These are phyloP conservation scores for Campoplex nolae DNA, from an alignment of 2,888 invertebrate genomes.

Conservation along the genomic window DNA sequence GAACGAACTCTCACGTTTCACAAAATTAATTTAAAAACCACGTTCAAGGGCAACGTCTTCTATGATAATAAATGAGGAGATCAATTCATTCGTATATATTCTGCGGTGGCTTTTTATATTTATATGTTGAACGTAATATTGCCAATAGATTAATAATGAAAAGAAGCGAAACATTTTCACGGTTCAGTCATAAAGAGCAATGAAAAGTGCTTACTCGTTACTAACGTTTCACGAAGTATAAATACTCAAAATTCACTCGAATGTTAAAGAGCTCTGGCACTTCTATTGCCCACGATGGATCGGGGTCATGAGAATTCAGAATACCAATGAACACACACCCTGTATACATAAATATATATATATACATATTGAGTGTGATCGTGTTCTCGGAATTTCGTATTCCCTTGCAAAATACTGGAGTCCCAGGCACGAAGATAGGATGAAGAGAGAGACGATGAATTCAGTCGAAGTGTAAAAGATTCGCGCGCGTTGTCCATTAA, in stretches of 20 bases:
- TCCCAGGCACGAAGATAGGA: slow-evolving; percentile 1
- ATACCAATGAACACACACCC: slow-evolving; percentile 61
- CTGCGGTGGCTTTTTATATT: neutral
- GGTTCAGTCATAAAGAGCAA: neutral
- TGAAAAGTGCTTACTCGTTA: slow-evolving; percentile 41
- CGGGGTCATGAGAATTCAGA: slow-evolving; percentile 68
- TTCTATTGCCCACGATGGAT: slow-evolving; percentile 57
- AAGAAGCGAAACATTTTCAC: slow-evolving; percentile 34
- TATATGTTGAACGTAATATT: slow-evolving; percentile 29
- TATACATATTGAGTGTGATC: slow-evolving; percentile 25
- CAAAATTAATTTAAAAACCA: neutral
- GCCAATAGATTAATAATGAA: slow-evolving; percentile 22
- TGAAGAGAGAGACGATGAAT: neutral
- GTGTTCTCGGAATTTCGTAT: slow-evolving; percentile 60
- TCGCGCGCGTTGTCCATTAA: slow-evolving; percentile 59
- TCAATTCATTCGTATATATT: neutral
- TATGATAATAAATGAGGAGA: neutral
- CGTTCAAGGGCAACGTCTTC: neutral
- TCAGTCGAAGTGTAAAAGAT: slow-evolving; percentile 54
- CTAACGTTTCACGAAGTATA: slow-evolving; percentile 18
- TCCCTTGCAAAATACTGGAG: slow-evolving; percentile 59
- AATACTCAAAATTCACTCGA: slow-evolving; percentile 52
- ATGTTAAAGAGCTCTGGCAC: slow-evolving; percentile 63
- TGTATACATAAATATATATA: slow-evolving; percentile 27
- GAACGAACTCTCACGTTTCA: neutral